A percentile compares a stretch with the other conserved stretches of the same genome.
Evolutionary conservation across 2,888 invertebrate species (phyloP).

Genomic region (Drosophila suboccidentalis): DNA sequence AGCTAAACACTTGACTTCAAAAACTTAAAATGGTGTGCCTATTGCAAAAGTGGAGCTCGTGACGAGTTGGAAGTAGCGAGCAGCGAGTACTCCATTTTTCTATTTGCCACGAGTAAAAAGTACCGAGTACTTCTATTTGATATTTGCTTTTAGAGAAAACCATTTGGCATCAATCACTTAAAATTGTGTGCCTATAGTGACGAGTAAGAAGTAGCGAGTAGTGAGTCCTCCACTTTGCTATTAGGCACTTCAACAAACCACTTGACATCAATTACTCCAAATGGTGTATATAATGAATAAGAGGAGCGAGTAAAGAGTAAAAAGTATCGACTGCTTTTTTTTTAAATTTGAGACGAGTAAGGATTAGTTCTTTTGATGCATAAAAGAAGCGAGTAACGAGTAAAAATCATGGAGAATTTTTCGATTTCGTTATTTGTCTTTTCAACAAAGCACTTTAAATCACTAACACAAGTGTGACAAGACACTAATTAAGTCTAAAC

Average conservation of each 20-base stretch:
- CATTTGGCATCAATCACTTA: conserved; percentile 45
- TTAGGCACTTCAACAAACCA: conserved; percentile 3
- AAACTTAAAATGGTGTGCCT: neutral
- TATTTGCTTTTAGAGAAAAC: neutral
- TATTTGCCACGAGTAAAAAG: conserved; percentile 12
- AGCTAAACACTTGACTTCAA: conserved; percentile 43
- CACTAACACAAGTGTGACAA: too few species aligned
- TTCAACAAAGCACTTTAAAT: too few species aligned
- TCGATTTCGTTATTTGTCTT: too few species aligned
- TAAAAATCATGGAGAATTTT: neutral
- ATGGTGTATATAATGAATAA: neutral
- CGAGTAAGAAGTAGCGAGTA: neutral
- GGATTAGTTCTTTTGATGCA: too few species aligned
- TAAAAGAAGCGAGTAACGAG: neutral
- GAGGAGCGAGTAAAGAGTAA: too few species aligned
- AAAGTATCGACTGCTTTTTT: too few species aligned
- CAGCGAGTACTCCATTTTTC: neutral
- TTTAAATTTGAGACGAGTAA: neutral
- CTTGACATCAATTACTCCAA: neutral
- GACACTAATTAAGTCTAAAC: too few species aligned
- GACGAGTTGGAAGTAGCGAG: neutral
- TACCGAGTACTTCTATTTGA: neutral
- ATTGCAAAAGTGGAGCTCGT: conserved; percentile 2
- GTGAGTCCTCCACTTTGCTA: neutral
- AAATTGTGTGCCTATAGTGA: neutral